Percentiles rank a stretch among this genome's conserved stretches.
Conservation (phyloP, 2,888 invertebrate species). For the Fragum sueziense region DNA sequence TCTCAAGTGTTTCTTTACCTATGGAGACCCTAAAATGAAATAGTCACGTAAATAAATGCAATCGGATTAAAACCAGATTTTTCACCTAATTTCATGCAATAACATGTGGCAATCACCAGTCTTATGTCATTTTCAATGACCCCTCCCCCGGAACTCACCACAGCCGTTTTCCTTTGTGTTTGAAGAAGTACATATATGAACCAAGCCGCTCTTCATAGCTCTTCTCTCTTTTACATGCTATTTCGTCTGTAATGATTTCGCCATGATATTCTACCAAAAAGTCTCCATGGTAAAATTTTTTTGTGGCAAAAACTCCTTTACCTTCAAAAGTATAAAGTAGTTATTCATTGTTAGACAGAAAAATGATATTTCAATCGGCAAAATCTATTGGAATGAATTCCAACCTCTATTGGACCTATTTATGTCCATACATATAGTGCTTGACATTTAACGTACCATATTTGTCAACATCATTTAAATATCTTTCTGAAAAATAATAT, state of each 20-base stretch:
- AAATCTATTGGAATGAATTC: no score
- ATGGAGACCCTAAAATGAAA: no score
- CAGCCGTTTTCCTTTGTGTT: constrained; percentile 7
- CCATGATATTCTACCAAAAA: constrained; percentile 32
- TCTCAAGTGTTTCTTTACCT: no score
- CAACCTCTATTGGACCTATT: no score
- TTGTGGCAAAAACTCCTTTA: constrained; percentile 24
- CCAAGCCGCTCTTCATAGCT: constrained; percentile 15
- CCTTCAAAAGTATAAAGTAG: constrained; percentile 4
- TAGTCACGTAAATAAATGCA: no score
- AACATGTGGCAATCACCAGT: no score
- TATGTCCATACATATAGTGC: no score
- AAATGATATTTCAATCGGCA: not conserved
- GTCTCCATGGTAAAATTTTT: not conserved
- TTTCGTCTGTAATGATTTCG: constrained; percentile 24
- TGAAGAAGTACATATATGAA: constrained; percentile 30
- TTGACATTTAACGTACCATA: no score
- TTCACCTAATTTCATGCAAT: no score
- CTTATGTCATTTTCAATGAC: not conserved
- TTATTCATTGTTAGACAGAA: not conserved
- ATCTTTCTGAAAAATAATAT: no score
- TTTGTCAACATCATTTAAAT: no score
- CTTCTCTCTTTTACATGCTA: constrained; percentile 15
- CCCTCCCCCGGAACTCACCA: constrained; percentile 17
- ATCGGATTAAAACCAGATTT: no score